Conservation (phyloP, 1,140 invertebrate species). For the Glomeris maerens region DNA sequence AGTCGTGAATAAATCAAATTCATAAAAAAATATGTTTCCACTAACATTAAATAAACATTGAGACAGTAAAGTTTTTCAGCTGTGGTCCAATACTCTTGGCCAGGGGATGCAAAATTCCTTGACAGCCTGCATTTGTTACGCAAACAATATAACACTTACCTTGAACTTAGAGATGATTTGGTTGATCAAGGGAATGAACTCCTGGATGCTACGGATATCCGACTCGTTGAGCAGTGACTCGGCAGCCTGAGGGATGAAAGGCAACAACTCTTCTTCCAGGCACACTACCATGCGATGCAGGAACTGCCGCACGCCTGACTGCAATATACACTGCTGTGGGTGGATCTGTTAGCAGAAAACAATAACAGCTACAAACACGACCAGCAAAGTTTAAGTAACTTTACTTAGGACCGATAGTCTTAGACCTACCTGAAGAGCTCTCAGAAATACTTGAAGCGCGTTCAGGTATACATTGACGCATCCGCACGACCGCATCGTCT, state of each 20-base stretch:
- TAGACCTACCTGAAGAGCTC: conserved; percentile 30
- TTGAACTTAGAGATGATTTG: conserved; percentile 46
- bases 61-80: too few species aligned
- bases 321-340: conserved; percentile 22
- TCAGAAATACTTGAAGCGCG: conserved; percentile 38
- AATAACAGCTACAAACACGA: conserved; percentile 9
- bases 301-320: conserved; percentile 38
- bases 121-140: too few species aligned
- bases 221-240: conserved; percentile 36
- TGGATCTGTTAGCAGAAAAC: conserved; percentile 20
- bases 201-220: conserved; percentile 36
- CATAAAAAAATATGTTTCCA: too few species aligned
- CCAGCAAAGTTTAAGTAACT: conserved; percentile 6
- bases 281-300: conserved; percentile 46
- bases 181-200: conserved; percentile 44
- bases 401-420: not conserved
- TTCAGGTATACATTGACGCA: conserved; percentile 38
- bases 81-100: too few species aligned
- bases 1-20: too few species aligned
- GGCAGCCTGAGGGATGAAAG: conserved; percentile 38
- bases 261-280: conserved; percentile 41
- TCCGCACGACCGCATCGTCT: conserved; percentile 39
- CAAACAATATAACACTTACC: conserved; percentile 27
- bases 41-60: too few species aligned
- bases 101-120: too few species aligned